phyloP scores from a whole-genome alignment of 2,888 invertebrate species.

The Anticlea derivata region DNA sequence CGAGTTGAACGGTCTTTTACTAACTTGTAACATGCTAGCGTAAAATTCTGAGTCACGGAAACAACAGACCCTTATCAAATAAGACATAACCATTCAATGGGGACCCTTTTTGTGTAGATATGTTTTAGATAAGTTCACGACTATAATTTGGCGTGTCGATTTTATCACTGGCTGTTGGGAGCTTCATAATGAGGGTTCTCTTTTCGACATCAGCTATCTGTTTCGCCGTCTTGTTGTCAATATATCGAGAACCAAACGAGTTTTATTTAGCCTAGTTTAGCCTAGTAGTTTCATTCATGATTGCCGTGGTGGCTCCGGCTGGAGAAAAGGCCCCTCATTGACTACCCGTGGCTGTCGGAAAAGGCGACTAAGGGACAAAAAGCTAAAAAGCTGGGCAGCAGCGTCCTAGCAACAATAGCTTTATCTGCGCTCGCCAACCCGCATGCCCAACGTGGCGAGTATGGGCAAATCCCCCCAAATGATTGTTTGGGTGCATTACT shows the following conservation, averaged over 20 bases:
- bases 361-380: no score
- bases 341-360: no score
- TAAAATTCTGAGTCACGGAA: slow-evolving; percentile 32
- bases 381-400: no score
- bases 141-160: slow-evolving; percentile 36
- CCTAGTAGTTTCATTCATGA: no score
- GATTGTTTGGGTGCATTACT: no score
- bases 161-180: slow-evolving; percentile 30
- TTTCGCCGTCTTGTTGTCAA: slow-evolving; percentile 3
- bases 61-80: slow-evolving; percentile 42
- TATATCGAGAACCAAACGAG: slow-evolving; percentile 2
- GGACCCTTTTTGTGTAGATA: slow-evolving; percentile 41
- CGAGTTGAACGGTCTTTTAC: slow-evolving; percentile 25
- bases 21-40: slow-evolving; percentile 25
- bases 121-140: slow-evolving; percentile 37
- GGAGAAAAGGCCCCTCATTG: no score
- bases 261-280: neutral
- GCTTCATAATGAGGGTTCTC: slow-evolving; percentile 24
- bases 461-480: no score
- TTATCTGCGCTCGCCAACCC: no score
- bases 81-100: slow-evolving; percentile 40
- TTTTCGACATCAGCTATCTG: slow-evolving; percentile 11
- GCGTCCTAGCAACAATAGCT: no score
- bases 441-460: no score
- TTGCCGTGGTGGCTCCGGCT: no score